Base-by-base conservation (phyloP, 2,113 vertebrate species). In the Cinclus cinclus region DNA sequence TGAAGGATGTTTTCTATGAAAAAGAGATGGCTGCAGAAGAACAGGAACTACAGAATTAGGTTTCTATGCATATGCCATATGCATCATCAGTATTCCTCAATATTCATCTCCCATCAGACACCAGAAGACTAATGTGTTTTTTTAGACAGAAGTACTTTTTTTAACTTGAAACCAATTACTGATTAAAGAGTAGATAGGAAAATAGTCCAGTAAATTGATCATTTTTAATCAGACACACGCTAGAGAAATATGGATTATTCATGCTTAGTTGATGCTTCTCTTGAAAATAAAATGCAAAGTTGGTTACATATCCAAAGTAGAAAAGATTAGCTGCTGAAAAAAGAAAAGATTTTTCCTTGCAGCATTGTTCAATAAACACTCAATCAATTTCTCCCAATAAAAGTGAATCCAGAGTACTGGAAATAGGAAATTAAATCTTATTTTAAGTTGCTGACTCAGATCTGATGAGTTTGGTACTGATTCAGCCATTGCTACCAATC, bases 231-330 rank as follows among this genome's bases (percentile, higher is more conserved):
- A 89, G 56, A 84, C 88, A 79, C 69, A 82, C 87, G 62, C 77
- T 90, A 68, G 25, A 67, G 35, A 90, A 96, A 92, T 90, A 97
- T 96, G 94, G 97, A 98, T 98, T 98, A 96, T 49, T 98, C 96
- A 97, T 97, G 95, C 96, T 98, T 98, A 98, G 97, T 98, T 94
- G 95, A 98, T 98, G 93, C 92, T 94, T 96, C 80, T 81, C 75
- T 13, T 59, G 94, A 82, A 95, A 94, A 95, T 78, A 86, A 92
- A 94, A 94, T 78, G 67, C 88, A 91, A 95, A 87, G 22, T 59
- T 62, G 49, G 60, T 89, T 79, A 90, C 73, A 70, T 52, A 44
- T 59, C 91, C 41, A 73, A 23, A 82, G 18, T 87, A 68, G 82
- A 71, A 80, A 52, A 82, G 7, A 52, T 71, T 90, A 74, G 64